Evolutionary conservation across 2,113 vertebrate species (phyloP), one percentile per base, ranked within the genome.

Genomic region (Quiscalus mexicanus): DNA sequence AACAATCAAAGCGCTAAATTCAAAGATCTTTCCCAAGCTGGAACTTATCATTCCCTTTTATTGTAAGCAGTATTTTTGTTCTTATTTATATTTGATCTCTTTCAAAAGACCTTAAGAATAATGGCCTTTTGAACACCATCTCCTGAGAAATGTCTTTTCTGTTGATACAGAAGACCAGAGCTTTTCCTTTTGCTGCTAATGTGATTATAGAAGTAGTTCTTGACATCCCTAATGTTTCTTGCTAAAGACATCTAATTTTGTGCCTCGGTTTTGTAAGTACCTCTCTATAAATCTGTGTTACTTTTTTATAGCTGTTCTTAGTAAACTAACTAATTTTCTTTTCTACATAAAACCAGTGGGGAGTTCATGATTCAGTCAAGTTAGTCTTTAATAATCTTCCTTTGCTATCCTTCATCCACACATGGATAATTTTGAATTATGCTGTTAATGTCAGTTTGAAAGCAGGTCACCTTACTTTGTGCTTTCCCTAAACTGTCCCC

Each of bases 311-410:
- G 52, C 28, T 75, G 33, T 59, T 93, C 82, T 88, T 56, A 71
- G 70, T 76, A 95, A 95, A 90, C 59, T 15, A 93, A 59, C 33
- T 85, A 31, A 79, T 89, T 87, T 91, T 47, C 71, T 80, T 84
- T 81, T 68, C 70, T 59, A 47, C 39, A 47, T 83, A 85, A 75
- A 90, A 45, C 23, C 75, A 83, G 62, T 52, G 31, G 30, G 78
- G 82, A 93, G 70, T 63, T 87, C 47, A 88, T 55, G 19, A 87
- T 82, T 75, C 84, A 90, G 47, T 27, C 65, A 87, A 89, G 65
- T 59, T 75, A 84, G 60, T 63, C 44, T 71, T 91, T 89, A 89
- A 89, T 53, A 92, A 93, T 76, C 67, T 47, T 85, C 45, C 58
- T 90, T 79, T 85, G n/a, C 52, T 84, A 63, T 78, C 69, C 47